Evolutionary conservation across 1,140 invertebrate species (phyloP), one percentile per base, ranked within the genome.

Genomic region (Battus philenor): DNA sequence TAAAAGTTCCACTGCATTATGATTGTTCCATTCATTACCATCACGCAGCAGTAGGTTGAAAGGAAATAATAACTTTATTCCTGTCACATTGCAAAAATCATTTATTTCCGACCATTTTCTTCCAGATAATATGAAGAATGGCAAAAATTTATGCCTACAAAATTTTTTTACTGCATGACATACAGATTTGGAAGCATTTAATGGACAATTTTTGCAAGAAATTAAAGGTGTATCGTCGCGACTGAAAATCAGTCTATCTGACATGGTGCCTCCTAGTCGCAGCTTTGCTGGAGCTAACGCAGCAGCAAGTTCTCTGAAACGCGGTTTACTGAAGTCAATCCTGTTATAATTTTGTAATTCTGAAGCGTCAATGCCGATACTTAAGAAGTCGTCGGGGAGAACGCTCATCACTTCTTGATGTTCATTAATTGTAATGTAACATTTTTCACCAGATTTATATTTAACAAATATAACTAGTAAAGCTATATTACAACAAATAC

Each of bases 21-120:
- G 67, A 16, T 85, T 75, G 76, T 91, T 80, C 93, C 93, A 94
- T 8, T 77, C 80, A 64, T 89, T 75, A n/a, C 70, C 43, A 63
- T 88, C 86, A 51, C 92, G 87, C 2, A 89, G 66, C 15, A 94
- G 75, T 7, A 88, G 86, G 74, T 94, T 94, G 7, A 93, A 77
- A 66, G 90, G 90, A 76, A 93, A 93, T 16, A 94, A 75, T 50
- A 93, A 85, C 57, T 88, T 85, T 26, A 90, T 67, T 18, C 87
- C 70, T 1, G 87, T 79, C 15, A 83, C 68, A 46, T 68, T 59
- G 15, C 87, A 83, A 61, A 93, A 92, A 29, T 88, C 61, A 54
- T 92, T 90, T n/a, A 94, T 64, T 55, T 86, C 54, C 18, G 80
- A 75, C 88, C 88, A 91, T 56, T 89, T 85, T 2, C 58, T 59